Evolutionary conservation across 2,888 invertebrate species (phyloP).

Genomic region (Coremacera marginata): DNA sequence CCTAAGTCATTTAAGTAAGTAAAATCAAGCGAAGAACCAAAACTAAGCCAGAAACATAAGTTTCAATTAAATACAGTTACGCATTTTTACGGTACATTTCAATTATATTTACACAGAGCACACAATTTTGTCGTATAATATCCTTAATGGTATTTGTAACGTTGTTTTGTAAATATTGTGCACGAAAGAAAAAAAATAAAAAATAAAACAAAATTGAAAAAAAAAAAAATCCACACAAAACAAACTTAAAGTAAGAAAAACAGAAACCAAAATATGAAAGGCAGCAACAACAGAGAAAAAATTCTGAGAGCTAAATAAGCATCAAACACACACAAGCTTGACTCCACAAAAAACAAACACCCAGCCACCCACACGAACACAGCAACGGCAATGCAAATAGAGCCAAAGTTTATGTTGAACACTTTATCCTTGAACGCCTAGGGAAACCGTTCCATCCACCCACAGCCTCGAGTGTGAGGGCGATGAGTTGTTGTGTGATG

Average conservation of each 20-base stretch:
- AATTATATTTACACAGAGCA: conserved; percentile 41
- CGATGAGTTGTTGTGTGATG: background rate
- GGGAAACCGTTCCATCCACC: background rate
- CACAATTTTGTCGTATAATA: conserved; percentile 41
- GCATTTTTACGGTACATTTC: conserved; percentile 30
- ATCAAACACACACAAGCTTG: background rate
- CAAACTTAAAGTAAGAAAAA: conserved; percentile 3
- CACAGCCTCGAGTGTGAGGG: background rate
- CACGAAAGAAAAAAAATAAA: background rate
- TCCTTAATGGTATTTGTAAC: conserved; percentile 39
- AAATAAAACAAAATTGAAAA: conserved; percentile 12
- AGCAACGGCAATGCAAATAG: background rate
- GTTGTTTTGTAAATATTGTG: conserved; percentile 39
- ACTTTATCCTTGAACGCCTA: conserved; percentile 40
- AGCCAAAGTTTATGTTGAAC: background rate
- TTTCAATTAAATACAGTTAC: background rate
- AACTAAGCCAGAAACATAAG: no score
- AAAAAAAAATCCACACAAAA: conserved; percentile 15
- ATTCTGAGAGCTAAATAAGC: background rate
- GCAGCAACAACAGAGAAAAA: background rate
- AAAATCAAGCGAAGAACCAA: no score
- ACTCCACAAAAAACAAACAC: background rate
- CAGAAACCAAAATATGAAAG: background rate
- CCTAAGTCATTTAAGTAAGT: no score
- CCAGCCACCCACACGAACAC: background rate